Conservation (phyloP, 53 echinoderm and acorn worm species). For the Henricia sp. region DNA sequence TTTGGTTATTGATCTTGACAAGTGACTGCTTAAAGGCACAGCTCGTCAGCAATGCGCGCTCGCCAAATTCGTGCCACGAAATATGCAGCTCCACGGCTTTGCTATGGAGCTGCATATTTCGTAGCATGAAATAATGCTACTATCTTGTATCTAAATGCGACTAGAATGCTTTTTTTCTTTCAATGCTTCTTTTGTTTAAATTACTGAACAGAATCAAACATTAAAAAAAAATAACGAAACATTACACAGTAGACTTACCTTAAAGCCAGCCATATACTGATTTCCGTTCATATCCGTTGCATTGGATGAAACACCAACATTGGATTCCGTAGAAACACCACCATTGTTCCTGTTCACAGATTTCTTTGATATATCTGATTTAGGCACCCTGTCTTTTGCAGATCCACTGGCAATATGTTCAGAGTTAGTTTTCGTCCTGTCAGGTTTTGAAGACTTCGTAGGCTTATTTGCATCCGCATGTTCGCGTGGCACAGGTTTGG, state of each 20-base stretch:
- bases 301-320: background rate
- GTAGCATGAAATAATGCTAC: too few relatives aligned
- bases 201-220: too few relatives aligned
- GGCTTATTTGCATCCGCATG: background rate
- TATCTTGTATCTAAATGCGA: too few relatives aligned
- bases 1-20: too few relatives aligned
- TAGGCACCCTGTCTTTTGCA: background rate
- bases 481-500: background rate
- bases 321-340: conserved; percentile 37
- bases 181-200: too few relatives aligned
- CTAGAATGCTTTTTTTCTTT: too few relatives aligned
- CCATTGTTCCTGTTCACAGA: background rate
- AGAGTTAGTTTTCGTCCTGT: conserved; percentile 10
- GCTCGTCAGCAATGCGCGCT: too few relatives aligned
- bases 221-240: background rate
- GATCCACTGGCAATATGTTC: conserved; percentile 25
- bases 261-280: conserved; percentile 74
- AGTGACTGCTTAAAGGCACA: too few relatives aligned
- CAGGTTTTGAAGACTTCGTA: conserved; percentile 1
- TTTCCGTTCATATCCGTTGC: conserved; percentile 18
- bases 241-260: conserved; percentile 56
- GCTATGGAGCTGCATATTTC: too few relatives aligned
- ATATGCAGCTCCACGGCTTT: too few relatives aligned
- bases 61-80: too few relatives aligned
- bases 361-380: conserved; percentile 26